A percentile compares a stretch with the other conserved stretches of the same genome.
Conservation (phyloP, 2,113 vertebrate species). For the Colossoma macropomum region DNA sequence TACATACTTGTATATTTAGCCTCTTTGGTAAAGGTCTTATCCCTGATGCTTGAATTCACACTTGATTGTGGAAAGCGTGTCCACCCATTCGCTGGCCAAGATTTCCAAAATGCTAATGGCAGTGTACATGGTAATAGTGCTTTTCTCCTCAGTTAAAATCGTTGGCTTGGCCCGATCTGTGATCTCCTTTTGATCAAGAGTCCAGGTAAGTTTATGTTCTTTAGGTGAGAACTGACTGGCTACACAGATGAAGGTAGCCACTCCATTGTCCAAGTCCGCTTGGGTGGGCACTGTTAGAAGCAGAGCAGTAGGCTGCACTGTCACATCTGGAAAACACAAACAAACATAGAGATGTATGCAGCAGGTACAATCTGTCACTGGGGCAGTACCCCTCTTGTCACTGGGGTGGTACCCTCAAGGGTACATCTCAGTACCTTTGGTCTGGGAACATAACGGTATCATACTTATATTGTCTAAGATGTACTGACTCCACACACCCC, state of each 20-base stretch:
- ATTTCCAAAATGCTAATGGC: constrained; percentile 66
- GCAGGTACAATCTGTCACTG: too few relatives aligned
- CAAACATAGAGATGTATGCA: constrained; percentile 65
- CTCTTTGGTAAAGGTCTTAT: rapidly evolving
- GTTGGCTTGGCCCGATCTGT: rapidly evolving
- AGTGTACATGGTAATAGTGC: rapidly evolving
- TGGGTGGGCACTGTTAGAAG: constrained; percentile 40
- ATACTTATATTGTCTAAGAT: too few relatives aligned
- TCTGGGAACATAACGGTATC: too few relatives aligned
- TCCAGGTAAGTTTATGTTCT: constrained; percentile 62
- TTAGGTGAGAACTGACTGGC: constrained; percentile 71
- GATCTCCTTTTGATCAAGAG: neutral
- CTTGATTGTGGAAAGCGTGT: rapidly evolving
- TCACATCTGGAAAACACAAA: constrained; percentile 68
- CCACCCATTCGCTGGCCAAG: rapidly evolving
- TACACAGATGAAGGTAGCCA: constrained; percentile 64
- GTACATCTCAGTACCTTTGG: too few relatives aligned
- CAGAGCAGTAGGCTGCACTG: constrained; percentile 53
- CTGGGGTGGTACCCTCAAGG: too few relatives aligned
- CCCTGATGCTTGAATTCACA: constrained; percentile 59
- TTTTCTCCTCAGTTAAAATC: neutral
- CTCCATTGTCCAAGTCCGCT: constrained; percentile 9
- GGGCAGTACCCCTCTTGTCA: too few relatives aligned
- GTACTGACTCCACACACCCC: too few relatives aligned
- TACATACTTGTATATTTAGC: neutral